Evolutionary conservation across 2,888 invertebrate species (phyloP), one percentile per base, ranked within the genome.

Genomic region (Dinocampus coccinellae): DNA sequence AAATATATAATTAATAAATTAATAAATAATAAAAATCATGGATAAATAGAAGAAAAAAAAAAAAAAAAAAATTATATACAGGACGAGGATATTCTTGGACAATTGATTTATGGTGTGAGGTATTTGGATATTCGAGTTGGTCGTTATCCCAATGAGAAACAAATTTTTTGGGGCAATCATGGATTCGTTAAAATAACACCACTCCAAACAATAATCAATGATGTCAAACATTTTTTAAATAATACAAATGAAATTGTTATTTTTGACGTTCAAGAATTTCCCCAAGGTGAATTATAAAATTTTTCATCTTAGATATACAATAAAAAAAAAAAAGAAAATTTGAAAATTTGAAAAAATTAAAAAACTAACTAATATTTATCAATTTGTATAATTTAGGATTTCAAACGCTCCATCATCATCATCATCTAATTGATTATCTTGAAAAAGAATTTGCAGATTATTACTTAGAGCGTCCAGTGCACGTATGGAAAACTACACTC

Each of bases 51-150:
- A 29, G 7, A 29, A 7, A 29, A 29, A 29, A 29, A 29, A 29
- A n/a, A 29, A 29, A 29, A 29, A 4, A 29, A 29, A 29, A 29
- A 24, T 33, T 3, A 65, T 55, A n/a, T 13, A n/a, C 73, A 90
- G 86, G 91, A 92, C 75, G 91, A 91, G 78, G 89, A 90, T 79
- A 85, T 92, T 53, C 86, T 89, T 58, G 88, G 88, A 0, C 92
- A 92, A 81, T 81, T 92, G 68, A 88, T 91, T 78, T 90, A 91
- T 76, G 92, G 92, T 1, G 89, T 89, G 3, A 87, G 92, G 62
- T 91, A 91, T 80, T 84, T 92, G 78, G 92, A 92, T 80, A 88
- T 92, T 47, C 88, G 92, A 29, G 88, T 91, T 16, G 91, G 90
- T 13, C 88, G 89, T 79, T 90, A 91, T 81, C 76, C 80, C 3